Conservation (phyloP, 2,113 vertebrate species). For the Anarhynchus alexandrinus region DNA sequence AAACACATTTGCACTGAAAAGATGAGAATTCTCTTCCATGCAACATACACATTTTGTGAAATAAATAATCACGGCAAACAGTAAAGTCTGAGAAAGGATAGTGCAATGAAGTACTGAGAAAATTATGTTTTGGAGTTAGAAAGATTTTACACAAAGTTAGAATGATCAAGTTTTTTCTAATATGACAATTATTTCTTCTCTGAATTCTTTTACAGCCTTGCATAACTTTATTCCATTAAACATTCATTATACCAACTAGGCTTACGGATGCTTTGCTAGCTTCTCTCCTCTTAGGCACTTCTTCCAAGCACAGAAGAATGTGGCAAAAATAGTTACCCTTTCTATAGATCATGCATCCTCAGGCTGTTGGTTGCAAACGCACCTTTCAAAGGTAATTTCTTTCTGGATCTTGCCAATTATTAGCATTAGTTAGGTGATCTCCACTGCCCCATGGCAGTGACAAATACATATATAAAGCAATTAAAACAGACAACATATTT, state of each 20-base stretch:
- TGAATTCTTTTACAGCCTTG: background rate
- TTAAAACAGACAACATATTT: background rate
- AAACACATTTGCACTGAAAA: background rate
- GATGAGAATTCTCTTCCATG: background rate
- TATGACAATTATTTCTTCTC: background rate
- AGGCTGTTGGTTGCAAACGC: background rate
- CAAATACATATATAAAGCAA: background rate
- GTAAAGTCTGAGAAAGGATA: background rate
- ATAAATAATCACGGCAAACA: background rate
- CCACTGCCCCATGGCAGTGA: background rate
- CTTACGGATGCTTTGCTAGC: background rate
- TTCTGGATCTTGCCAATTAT: background rate
- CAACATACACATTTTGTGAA: fast-evolving
- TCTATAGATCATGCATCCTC: background rate
- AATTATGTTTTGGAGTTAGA: background rate
- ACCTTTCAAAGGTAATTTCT: background rate
- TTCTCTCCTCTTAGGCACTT: background rate
- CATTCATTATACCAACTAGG: background rate
- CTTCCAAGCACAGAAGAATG: background rate
- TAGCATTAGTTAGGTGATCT: background rate
- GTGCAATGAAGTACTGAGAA: background rate
- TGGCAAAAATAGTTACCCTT: background rate
- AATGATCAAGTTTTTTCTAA: background rate
- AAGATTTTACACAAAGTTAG: background rate
- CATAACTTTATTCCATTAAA: background rate